phyloP scores from a whole-genome alignment of 2,888 invertebrate genomes.

The Leptopilina myrica region DNA sequence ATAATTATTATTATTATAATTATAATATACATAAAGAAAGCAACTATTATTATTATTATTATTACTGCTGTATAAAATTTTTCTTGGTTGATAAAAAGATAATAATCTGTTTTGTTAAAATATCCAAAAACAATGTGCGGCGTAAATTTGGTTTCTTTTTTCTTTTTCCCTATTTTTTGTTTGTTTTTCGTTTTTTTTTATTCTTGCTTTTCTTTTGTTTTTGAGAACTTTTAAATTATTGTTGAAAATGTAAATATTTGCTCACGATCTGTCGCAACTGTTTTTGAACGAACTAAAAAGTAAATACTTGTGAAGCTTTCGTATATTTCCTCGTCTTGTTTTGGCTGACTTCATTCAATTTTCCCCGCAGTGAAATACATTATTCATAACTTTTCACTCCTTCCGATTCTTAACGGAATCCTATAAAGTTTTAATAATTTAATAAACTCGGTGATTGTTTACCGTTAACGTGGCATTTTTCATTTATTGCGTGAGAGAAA shows the following conservation, averaged over 20 bases:
- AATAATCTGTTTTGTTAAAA: too few relatives aligned
- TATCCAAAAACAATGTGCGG: too few relatives aligned
- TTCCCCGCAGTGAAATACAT: background rate
- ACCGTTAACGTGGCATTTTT: background rate
- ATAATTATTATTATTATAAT: too few relatives aligned
- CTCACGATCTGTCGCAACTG: slow-evolving; percentile 27
- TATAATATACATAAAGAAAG: too few relatives aligned
- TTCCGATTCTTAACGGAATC: slow-evolving; percentile 7
- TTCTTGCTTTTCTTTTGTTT: too few relatives aligned
- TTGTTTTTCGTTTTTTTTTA: too few relatives aligned
- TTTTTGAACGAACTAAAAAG: background rate
- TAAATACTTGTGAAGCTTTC: slow-evolving; percentile 7
- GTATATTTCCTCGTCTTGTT: background rate
- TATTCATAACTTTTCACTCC: slow-evolving; percentile 9
- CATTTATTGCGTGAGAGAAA: background rate
- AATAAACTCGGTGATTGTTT: background rate
- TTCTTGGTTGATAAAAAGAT: too few relatives aligned
- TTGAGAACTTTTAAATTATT: too few relatives aligned
- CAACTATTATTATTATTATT: too few relatives aligned
- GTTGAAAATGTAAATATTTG: slow-evolving; percentile 21
- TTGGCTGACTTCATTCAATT: slow-evolving; percentile 1
- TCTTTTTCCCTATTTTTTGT: too few relatives aligned
- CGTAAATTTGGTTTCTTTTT: too few relatives aligned
- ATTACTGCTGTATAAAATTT: too few relatives aligned
- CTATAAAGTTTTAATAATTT: slow-evolving; percentile 9